phyloP scores from a whole-genome alignment of 1,140 invertebrate species.

The Doryteuthis pealeii region DNA sequence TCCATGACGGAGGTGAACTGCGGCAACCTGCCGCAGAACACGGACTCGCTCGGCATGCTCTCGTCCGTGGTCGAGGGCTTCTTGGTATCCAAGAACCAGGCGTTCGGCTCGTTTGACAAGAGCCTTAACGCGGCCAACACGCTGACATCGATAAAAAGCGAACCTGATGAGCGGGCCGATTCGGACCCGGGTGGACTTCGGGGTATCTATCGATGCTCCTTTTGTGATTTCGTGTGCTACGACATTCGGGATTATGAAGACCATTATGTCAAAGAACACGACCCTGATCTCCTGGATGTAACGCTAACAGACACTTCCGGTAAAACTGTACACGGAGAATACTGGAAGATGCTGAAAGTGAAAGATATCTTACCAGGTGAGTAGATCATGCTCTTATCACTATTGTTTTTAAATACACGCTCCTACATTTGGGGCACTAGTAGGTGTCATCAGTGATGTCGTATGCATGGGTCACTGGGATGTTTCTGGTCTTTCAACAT shows the following conservation, averaged over 20 bases:
- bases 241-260: slow-evolving; percentile 30
- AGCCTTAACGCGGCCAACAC: neutral
- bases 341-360: slow-evolving; percentile 46
- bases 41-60: neutral
- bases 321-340: slow-evolving; percentile 28
- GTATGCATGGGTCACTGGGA: no score
- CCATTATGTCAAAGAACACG: slow-evolving; percentile 30
- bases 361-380: slow-evolving; percentile 42
- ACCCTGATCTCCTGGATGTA: slow-evolving; percentile 15
- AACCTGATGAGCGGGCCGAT: neutral
- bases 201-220: slow-evolving; percentile 26
- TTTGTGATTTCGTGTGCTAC: slow-evolving; percentile 33
- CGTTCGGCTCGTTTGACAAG: neutral
- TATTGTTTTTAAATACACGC: no score
- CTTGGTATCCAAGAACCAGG: neutral
- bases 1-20: no score
- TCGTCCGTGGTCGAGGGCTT: slow-evolving; percentile 2
- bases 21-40: neutral
- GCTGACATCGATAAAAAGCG: neutral
- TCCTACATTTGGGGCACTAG: no score
- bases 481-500: no score
- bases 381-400: neutral
- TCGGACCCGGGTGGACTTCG: neutral
- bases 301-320: slow-evolving; percentile 9
- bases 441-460: no score